These are phyloP conservation scores for Drosophila serrata DNA, from an alignment of 1,140 invertebrate species.

Conservation along the genomic window DNA sequence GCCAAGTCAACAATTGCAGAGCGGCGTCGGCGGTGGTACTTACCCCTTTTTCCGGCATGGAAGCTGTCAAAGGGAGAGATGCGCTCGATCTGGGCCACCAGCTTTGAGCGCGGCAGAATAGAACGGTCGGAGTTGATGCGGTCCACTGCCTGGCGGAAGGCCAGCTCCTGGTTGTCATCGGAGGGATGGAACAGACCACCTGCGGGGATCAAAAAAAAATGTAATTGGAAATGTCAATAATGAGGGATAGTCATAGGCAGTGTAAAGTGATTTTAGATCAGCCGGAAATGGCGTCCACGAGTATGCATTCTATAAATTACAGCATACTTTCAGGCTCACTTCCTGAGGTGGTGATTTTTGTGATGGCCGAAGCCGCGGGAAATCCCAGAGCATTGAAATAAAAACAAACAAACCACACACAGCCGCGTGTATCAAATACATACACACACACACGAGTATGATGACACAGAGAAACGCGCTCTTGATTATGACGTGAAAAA, in stretches of 20 bases:
- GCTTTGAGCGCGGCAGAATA: constrained; percentile 92
- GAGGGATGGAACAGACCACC: constrained; percentile 95
- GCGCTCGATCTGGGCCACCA: constrained; percentile 94
- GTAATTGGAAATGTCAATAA: not conserved
- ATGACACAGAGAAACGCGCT: constrained; percentile 56
- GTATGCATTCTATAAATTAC: too few species aligned
- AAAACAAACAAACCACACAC: constrained; percentile 56
- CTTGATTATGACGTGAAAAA: constrained; percentile 73
- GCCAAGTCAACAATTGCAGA: constrained; percentile 21
- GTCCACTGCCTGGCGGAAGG: constrained; percentile 95
- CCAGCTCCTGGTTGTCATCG: constrained; percentile 90
- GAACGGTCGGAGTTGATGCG: constrained; percentile 93
- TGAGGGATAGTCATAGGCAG: not conserved
- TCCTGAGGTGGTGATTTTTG: not conserved
- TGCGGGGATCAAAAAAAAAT: constrained; percentile 79
- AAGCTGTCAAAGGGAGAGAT: constrained; percentile 96
- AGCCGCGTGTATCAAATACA: constrained; percentile 20
- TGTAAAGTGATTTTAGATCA: not conserved
- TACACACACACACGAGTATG: constrained; percentile 34
- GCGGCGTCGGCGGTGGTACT: constrained; percentile 45
- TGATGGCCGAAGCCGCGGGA: constrained; percentile 2
- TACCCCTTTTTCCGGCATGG: constrained; percentile 96
- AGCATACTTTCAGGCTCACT: not conserved
- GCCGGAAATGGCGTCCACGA: not conserved
- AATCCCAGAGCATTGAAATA: constrained; percentile 3